phyloP scores from a whole-genome alignment of 2,113 vertebrate genomes.

The Dermatemys mawii region DNA sequence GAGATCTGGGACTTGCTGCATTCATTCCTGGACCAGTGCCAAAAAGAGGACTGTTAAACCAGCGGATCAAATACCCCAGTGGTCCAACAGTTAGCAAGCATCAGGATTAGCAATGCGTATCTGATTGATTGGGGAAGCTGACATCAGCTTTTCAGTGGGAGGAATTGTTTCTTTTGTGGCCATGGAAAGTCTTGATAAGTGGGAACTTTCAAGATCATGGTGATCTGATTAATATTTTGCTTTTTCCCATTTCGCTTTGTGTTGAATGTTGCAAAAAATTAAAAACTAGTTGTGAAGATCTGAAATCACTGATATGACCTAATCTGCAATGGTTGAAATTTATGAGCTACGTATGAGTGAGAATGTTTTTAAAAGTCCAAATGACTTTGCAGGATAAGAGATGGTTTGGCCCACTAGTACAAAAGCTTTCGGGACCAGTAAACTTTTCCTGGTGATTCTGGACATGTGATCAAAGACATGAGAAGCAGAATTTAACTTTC shows the following conservation, averaged over 20 bases:
- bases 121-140: not conserved
- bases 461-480: not conserved
- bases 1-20: not conserved
- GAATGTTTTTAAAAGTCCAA: not conserved
- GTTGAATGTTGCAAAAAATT: not conserved
- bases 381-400: not conserved
- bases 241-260: not conserved
- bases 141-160: rapidly evolving
- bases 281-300: not conserved
- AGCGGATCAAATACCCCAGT: not conserved
- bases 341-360: not conserved
- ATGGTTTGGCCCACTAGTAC: not conserved
- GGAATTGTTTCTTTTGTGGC: not conserved
- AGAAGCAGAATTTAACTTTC: not conserved
- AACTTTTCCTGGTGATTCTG: not conserved
- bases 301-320: not conserved
- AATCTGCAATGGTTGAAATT: not conserved
- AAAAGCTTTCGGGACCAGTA: not conserved
- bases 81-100: not conserved
- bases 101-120: not conserved
- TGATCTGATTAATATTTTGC: not conserved
- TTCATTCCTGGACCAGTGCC: not conserved
- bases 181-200: not conserved
- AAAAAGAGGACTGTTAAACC: not conserved
- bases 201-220: not conserved